Evolutionary conservation across 2,113 vertebrate species (phyloP).

Genomic region (Girardinichthys multiradiatus): DNA sequence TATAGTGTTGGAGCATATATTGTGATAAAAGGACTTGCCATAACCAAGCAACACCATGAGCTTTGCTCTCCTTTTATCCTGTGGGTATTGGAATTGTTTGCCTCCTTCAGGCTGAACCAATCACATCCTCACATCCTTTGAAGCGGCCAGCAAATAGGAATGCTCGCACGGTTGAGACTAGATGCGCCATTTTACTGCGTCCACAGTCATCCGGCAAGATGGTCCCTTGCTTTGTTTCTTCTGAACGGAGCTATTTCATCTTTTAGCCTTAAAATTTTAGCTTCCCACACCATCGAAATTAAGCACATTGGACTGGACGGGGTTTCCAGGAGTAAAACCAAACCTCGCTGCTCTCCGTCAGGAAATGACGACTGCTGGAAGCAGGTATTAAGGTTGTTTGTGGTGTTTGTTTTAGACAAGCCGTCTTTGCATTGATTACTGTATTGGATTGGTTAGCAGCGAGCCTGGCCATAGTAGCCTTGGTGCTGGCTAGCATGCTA

Average conservation of each 20-base stretch:
- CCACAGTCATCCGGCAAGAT: conserved; percentile 88
- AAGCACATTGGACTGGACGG: not conserved
- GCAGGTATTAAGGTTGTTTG: conserved; percentile 74
- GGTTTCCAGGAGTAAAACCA: conserved; percentile 21
- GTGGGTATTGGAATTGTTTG: conserved; percentile 5
- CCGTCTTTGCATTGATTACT: conserved; percentile 38
- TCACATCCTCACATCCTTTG: conserved; percentile 33
- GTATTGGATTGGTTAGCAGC: conserved; percentile 38
- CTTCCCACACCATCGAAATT: conserved; percentile 29
- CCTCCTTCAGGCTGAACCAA: conserved; percentile 23
- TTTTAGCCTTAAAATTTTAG: conserved; percentile 62
- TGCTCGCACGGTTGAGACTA: conserved; percentile 71
- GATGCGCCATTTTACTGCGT: conserved; percentile 88
- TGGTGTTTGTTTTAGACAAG: conserved; percentile 48
- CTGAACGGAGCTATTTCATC: conserved; percentile 66
- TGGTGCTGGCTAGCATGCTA: conserved; percentile 34
- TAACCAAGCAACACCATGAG: not conserved
- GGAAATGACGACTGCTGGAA: conserved; percentile 81
- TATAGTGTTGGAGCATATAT: too few species aligned
- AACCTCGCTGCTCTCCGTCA: conserved; percentile 30
- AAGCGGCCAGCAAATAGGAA: conserved; percentile 76
- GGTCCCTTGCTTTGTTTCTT: conserved; percentile 85
- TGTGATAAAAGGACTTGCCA: too few species aligned
- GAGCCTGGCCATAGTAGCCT: conserved; percentile 40
- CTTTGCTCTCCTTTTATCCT: not conserved